Evolutionary conservation across 2,888 invertebrate species (phyloP), one percentile per base, ranked within the genome.

Genomic region (Spilarctia lutea): DNA sequence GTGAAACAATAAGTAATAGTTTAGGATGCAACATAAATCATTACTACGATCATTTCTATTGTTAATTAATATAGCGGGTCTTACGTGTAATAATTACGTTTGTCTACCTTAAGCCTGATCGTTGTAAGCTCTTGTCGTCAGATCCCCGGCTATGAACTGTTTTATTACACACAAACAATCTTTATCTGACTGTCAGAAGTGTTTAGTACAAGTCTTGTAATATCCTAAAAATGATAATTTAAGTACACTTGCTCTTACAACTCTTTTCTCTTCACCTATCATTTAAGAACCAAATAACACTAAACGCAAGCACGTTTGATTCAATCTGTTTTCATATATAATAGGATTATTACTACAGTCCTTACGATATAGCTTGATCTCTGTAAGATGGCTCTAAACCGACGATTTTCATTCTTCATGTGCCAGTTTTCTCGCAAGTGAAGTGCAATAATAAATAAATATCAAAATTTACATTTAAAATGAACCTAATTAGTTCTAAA

Each of bases 251-350:
- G 30, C 52, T 77, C 67, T 73, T 60, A 79, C 74, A 45, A 73
- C 69, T 52, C 52, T 20, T 73, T 68, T 73, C 75, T 60, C 74
- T 33, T 71, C 48, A 74, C 76, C 73, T 65, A 68, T 77, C 69
- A 71, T 70, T 68, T 69, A 56, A 30, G 74, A 79, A 77, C 83
- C 84, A 85, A 84, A 83, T 85, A 83, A 56, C 65, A 75, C 71
- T 20, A 48, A 18, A 16, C 45, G 16, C 45, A 39, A 39, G 39
- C 2, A 11, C 35, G 39, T 39, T 39, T 39, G 11, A 39, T 11
- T 6, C 39, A 39, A 6, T 39, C 6, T 39, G 6, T 39, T 39
- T 39, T 11, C 39, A 11, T 39, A 39, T 3, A 39, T 6, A 39
- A 11, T 11, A 39, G 39, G 10, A 39, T 11, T 39, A 39, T 39